Conservation (phyloP, 2,797 vertebrate genomes). For the Otus scops region DNA sequence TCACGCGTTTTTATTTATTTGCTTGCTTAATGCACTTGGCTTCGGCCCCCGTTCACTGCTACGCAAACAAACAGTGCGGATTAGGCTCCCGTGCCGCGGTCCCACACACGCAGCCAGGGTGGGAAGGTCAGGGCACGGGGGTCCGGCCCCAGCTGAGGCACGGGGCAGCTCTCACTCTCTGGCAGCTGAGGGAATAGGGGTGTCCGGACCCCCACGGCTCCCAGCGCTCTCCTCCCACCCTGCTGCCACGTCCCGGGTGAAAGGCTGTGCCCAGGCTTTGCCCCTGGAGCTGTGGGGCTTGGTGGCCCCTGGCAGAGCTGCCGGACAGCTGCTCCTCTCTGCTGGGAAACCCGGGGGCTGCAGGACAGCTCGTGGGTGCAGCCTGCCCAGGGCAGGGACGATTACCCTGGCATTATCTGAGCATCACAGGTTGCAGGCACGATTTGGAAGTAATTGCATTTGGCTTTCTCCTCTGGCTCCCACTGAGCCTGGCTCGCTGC, state of each 20-base stretch:
- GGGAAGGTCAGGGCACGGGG: neutral
- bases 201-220: neutral
- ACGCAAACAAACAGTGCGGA: neutral
- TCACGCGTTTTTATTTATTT: neutral
- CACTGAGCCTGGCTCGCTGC: rapidly evolving
- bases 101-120: neutral
- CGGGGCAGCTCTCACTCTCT: neutral
- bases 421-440: neutral
- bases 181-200: rapidly evolving
- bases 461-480: neutral
- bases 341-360: neutral
- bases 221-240: neutral
- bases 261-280: neutral
- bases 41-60: rapidly evolving
- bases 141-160: neutral
- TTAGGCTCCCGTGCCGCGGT: neutral
- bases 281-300: neutral
- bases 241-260: neutral
- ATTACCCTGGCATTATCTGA: neutral
- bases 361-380: neutral
- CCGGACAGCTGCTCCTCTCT: neutral
- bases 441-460: neutral
- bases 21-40: conserved; percentile 18
- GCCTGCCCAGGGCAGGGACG: neutral
- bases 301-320: neutral